Conservation (phyloP, 2,888 invertebrate genomes). For the Sthenelais limicola region DNA sequence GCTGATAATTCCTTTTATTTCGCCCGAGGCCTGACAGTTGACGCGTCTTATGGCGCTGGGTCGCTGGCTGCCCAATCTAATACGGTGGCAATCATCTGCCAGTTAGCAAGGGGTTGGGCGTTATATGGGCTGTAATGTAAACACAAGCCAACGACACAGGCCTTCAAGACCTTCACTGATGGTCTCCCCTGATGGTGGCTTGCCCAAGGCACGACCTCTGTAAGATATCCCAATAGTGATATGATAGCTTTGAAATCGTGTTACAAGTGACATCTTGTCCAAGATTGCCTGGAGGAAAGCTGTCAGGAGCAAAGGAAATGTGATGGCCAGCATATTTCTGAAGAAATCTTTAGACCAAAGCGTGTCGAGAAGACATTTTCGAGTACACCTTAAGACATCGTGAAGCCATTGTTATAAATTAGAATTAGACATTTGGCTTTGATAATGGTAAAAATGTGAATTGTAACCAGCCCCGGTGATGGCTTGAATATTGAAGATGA, state of each 20-base stretch:
- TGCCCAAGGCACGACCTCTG: neutral
- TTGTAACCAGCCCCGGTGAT: too few relatives aligned
- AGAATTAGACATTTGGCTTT: too few relatives aligned
- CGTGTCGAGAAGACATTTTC: too few relatives aligned
- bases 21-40: neutral
- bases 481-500: too few relatives aligned
- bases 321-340: too few relatives aligned
- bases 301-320: too few relatives aligned
- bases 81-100: neutral
- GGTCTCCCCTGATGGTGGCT: neutral
- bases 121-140: neutral
- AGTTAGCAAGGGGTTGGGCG: neutral
- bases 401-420: too few relatives aligned
- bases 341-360: too few relatives aligned
- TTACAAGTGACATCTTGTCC: conserved; percentile 24
- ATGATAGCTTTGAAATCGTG: conserved; percentile 30
- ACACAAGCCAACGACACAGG: neutral
- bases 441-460: too few relatives aligned
- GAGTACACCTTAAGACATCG: too few relatives aligned
- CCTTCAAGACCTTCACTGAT: neutral
- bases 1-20: conserved; percentile 1
- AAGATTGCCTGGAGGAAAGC: too few relatives aligned
- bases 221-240: neutral
- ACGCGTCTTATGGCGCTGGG: neutral
- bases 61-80: neutral